Evolutionary conservation across 2,113 vertebrate genomes (phyloP), one percentile per base, ranked within the genome.

Genomic region (Galeopterus variegatus): DNA sequence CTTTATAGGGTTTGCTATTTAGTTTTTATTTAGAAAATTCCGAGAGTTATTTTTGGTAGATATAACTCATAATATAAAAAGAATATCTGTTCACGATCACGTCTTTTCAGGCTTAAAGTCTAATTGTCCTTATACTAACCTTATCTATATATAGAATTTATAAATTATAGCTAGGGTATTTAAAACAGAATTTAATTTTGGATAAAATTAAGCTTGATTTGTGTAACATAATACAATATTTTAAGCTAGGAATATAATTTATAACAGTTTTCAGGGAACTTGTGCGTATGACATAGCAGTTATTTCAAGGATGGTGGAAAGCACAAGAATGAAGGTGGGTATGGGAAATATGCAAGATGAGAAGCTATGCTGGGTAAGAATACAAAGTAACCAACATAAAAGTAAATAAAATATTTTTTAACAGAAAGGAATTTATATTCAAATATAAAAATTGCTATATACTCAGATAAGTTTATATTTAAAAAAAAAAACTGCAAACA

Each of bases 141-240:
- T 88, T 81, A 92, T 36, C 5, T 0, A 15, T 15, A 93, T 14
- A 3, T 33, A 92, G 23, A 96, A 85, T 45, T 76, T 90, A 79
- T 48, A 83, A 81, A 87, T 48, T 81, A 75, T 65, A 83, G 2
- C 80, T 19, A 94, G 36, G 3, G 17, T 36, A 90, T 90, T 56
- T 90, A 19, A 93, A 90, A 33, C 2, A 79, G 48, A 81, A 82
- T 85, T 90, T 70, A 67, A 95, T 82, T 70, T 77, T 94, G 62
- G 58, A 54, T 69, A 93, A 86, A 91, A 82, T 8, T 33, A 28
- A 97, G 18, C 7, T 90, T 85, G 56, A 12, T 70, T 90, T 95
- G 2, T 50, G 4, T 83, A 76, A 75, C 1, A 17, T 65, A 94
- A 92, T 36, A 50, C 26, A 87, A 54, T 65, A 83, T 67, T 52